Conservation (phyloP, 2,888 invertebrate genomes). For the Catocala sponsa region DNA sequence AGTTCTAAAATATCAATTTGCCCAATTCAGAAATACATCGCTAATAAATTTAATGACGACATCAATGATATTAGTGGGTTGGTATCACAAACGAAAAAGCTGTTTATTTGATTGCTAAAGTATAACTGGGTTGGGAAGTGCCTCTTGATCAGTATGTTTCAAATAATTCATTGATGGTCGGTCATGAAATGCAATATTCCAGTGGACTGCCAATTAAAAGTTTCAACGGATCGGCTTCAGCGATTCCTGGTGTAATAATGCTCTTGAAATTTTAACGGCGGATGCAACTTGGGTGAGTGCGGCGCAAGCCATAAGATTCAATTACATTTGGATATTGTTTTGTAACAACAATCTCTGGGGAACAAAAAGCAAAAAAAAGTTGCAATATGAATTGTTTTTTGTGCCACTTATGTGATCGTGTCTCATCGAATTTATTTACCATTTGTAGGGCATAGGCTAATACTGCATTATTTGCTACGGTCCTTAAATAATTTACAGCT, state of each 20-base stretch:
- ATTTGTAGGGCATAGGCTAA: too few species aligned
- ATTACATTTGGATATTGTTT: constrained; percentile 26
- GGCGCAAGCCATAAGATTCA: constrained; percentile 46
- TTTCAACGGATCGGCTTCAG: constrained; percentile 68
- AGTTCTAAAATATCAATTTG: not conserved
- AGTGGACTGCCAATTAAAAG: constrained; percentile 83
- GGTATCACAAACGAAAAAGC: constrained; percentile 4
- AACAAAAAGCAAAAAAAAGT: constrained; percentile 3
- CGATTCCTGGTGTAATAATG: constrained; percentile 70
- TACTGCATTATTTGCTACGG: too few species aligned
- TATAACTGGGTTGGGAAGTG: constrained; percentile 26
- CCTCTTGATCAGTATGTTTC: constrained; percentile 54
- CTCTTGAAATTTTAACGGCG: constrained; percentile 75
- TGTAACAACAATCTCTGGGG: constrained; percentile 8
- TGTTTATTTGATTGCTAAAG: constrained; percentile 29
- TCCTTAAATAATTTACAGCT: too few species aligned
- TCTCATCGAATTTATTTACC: not conserved
- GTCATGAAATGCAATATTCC: constrained; percentile 72
- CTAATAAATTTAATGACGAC: constrained; percentile 6
- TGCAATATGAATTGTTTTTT: not conserved
- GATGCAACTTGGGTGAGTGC: constrained; percentile 59
- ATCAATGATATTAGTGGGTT: not conserved
- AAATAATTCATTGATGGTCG: constrained; percentile 66
- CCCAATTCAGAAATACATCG: not conserved
- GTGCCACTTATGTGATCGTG: not conserved